Evolutionary conservation across 2,888 invertebrate genomes (phyloP).

Genomic region (Callimorpha dominula): DNA sequence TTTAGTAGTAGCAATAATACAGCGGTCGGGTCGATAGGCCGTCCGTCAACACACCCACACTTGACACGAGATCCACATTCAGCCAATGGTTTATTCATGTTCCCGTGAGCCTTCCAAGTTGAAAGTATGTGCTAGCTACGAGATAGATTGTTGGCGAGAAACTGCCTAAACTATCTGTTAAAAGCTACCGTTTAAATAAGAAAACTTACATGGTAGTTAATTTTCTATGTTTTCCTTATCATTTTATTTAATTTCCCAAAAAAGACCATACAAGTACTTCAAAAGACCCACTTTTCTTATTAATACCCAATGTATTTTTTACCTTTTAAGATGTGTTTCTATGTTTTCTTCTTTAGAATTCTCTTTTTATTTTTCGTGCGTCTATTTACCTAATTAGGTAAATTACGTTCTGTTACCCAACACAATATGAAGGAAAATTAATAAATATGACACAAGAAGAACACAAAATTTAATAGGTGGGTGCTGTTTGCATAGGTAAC

Average conservation of each 20-base stretch:
- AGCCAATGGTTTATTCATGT: slow-evolving; percentile 76
- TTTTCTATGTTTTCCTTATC: background rate
- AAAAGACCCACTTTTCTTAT: background rate
- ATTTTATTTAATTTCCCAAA: background rate
- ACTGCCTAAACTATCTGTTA: slow-evolving; percentile 22
- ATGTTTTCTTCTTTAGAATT: slow-evolving; percentile 7
- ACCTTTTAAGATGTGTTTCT: background rate
- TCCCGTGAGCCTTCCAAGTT: slow-evolving; percentile 57
- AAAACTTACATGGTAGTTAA: background rate
- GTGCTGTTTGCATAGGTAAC: slow-evolving; percentile 49
- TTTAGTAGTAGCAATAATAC: slow-evolving; percentile 55
- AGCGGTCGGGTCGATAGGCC: slow-evolving; percentile 48
- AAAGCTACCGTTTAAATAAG: background rate
- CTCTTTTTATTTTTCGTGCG: too few species aligned
- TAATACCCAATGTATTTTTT: background rate
- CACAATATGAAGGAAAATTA: slow-evolving; percentile 17
- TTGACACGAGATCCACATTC: slow-evolving; percentile 77
- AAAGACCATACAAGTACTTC: background rate
- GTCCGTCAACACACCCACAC: slow-evolving; percentile 70
- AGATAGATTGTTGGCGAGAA: slow-evolving; percentile 56
- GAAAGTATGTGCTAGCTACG: slow-evolving; percentile 59
- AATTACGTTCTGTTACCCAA: slow-evolving; percentile 21
- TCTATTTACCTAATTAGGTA: slow-evolving; percentile 31
- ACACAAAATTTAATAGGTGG: slow-evolving; percentile 44
- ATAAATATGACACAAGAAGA: slow-evolving; percentile 26